A percentile compares a stretch with the other conserved stretches of the same genome.
These are phyloP conservation scores for Drosophila suboccidentalis DNA, from an alignment of 2,888 invertebrate species.

Conservation along the genomic window DNA sequence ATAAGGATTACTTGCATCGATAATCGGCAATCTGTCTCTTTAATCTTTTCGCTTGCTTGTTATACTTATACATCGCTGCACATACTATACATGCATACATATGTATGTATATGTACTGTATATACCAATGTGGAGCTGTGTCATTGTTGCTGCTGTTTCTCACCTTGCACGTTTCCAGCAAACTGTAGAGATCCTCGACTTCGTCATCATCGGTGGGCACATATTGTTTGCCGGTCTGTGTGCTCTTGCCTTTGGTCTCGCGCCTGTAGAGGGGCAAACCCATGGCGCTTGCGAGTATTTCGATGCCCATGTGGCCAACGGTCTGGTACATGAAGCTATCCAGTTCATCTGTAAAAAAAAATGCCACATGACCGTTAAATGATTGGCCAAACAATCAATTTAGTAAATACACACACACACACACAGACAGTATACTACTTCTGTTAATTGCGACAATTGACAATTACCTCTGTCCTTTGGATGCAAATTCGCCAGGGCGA, in stretches of 20 bases:
- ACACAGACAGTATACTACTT: neutral
- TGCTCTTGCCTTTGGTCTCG: constrained; percentile 93
- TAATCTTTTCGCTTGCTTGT: constrained; percentile 21
- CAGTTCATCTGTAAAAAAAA: constrained; percentile 89
- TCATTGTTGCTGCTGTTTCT: constrained; percentile 29
- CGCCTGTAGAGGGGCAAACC: constrained; percentile 95
- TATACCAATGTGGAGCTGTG: neutral
- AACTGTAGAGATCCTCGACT: constrained; percentile 97
- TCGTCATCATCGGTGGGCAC: constrained; percentile 94
- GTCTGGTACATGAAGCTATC: constrained; percentile 99
- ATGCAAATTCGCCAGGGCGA: constrained; percentile 97
- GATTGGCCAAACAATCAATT: constrained; percentile 18
- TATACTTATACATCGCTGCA: neutral
- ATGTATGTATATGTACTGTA: neutral
- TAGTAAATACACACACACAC: neutral
- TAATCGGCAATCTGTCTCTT: constrained; percentile 23
- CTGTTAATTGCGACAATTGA: constrained; percentile 25
- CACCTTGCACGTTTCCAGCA: constrained; percentile 88
- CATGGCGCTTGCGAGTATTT: constrained; percentile 96
- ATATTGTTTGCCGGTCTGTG: constrained; percentile 92
- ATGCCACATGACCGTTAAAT: constrained; percentile 8
- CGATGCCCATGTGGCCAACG: constrained; percentile 98
- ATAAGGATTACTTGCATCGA: constrained; percentile 30
- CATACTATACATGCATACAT: neutral
- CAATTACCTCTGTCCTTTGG: constrained; percentile 92